Evolutionary conservation across 2,113 vertebrate species (phyloP).

Genomic region (Nothocercus nigrocapillus): DNA sequence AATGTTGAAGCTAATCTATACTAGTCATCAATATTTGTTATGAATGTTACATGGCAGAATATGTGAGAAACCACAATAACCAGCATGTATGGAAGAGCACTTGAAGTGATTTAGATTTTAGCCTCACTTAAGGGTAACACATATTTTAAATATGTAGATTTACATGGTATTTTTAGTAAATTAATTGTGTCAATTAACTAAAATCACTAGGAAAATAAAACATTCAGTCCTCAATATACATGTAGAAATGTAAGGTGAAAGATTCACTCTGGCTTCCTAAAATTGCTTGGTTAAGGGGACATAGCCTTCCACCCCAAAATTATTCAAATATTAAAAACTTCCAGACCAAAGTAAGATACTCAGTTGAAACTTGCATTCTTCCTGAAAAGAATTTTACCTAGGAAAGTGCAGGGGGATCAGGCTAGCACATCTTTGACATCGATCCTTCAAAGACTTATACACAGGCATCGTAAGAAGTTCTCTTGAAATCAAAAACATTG

Average conservation of each 20-base stretch:
- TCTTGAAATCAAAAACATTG: not conserved
- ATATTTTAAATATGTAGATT: conserved; percentile 49
- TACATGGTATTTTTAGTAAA: not conserved
- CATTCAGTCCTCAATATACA: not conserved
- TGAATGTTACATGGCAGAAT: not conserved
- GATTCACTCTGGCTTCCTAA: not conserved
- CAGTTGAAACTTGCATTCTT: not conserved
- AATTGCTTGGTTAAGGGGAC: not conserved
- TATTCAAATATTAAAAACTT: not conserved
- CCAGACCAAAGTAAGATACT: not conserved
- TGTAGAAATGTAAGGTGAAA: not conserved
- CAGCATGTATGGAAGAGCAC: not conserved
- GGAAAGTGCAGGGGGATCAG: not conserved
- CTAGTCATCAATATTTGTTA: conserved; percentile 36
- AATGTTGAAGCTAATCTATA: conserved; percentile 50
- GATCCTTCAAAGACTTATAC: not conserved
- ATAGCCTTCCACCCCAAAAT: not conserved
- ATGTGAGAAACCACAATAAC: conserved; percentile 5
- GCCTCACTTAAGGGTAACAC: not conserved
- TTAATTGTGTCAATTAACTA: not conserved
- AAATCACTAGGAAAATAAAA: conserved; percentile 2
- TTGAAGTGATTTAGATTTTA: conserved; percentile 38
- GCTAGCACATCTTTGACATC: not conserved
- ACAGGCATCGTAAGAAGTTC: not conserved
- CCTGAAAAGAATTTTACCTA: not conserved